These are phyloP conservation scores for Anoplius nigerrimus DNA, from an alignment of 2,888 invertebrate species.

Conservation along the genomic window DNA sequence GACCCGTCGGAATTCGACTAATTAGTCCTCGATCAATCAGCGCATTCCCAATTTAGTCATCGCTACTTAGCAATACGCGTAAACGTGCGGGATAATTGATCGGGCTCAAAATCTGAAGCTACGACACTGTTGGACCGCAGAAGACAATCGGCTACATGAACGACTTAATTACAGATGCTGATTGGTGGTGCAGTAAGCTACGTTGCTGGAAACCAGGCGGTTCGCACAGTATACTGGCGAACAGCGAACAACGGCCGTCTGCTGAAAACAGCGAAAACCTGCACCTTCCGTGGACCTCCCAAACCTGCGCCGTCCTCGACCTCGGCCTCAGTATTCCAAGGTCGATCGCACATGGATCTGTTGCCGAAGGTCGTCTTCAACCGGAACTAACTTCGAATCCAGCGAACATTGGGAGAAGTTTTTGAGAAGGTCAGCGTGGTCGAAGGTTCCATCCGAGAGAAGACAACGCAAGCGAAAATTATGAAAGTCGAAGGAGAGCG, in stretches of 20 bases:
- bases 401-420: no score
- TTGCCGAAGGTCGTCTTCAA: conserved; percentile 52
- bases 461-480: not conserved
- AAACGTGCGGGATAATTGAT: not conserved
- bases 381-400: conserved; percentile 27
- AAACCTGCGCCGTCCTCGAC: conserved; percentile 66
- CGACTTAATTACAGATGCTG: conserved; percentile 69
- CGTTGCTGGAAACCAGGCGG: conserved; percentile 84
- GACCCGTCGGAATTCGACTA: no score
- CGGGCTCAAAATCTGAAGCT: not conserved
- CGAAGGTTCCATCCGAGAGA: no score
- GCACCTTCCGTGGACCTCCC: conserved; percentile 68
- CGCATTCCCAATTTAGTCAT: not conserved
- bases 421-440: no score
- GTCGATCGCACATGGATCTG: conserved; percentile 54
- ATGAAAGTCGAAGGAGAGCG: not conserved
- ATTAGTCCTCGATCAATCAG: no score
- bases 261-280: conserved; percentile 66
- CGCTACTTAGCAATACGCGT: no score
- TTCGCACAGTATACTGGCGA: conserved; percentile 88
- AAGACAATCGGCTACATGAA: not conserved
- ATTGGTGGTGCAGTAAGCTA: conserved; percentile 84
- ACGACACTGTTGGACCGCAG: no score
- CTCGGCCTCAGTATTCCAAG: conserved; percentile 54
- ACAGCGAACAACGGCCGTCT: conserved; percentile 69